These are phyloP conservation scores for Drosophila jambulina DNA, from an alignment of 1,140 invertebrate genomes.

Conservation along the genomic window DNA sequence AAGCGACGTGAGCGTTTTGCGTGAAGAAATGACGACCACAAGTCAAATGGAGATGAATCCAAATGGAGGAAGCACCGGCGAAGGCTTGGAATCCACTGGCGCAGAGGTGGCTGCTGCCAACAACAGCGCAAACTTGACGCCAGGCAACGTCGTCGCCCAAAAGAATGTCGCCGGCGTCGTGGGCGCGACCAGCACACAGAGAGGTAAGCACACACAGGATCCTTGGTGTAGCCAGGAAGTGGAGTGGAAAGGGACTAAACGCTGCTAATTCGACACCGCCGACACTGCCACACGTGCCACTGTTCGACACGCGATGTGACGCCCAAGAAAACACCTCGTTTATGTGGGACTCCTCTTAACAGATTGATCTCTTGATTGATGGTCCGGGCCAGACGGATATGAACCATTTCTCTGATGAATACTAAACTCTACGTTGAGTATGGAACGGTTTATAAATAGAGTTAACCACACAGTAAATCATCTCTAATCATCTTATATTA, in stretches of 20 bases:
- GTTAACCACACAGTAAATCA: conserved; percentile 7
- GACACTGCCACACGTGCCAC: conserved; percentile 14
- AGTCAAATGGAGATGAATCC: conserved; percentile 63
- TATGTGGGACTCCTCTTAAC: conserved; percentile 4
- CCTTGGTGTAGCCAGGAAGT: neutral
- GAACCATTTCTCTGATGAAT: conserved; percentile 6
- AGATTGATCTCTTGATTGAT: conserved; percentile 18
- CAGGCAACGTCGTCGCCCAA: conserved; percentile 2
- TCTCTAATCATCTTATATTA: conserved; percentile 6
- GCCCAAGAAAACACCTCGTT: conserved; percentile 3
- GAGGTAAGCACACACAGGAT: conserved; percentile 44
- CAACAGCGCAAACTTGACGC: conserved; percentile 1
- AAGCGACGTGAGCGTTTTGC: conserved; percentile 25
- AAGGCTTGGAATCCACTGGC: conserved; percentile 9
- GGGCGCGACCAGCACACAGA: conserved; percentile 42
- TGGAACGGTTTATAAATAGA: conserved; percentile 9
- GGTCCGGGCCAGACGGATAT: neutral
- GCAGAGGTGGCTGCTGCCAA: conserved; percentile 13
- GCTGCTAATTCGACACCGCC: conserved; percentile 16
- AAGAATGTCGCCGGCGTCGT: conserved; percentile 33
- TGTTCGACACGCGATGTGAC: conserved; percentile 44
- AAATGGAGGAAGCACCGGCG: conserved; percentile 30
- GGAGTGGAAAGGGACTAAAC: conserved; percentile 6
- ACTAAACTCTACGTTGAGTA: neutral
- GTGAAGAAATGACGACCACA: conserved; percentile 66